phyloP scores from a whole-genome alignment of 1,140 invertebrate genomes.

The Trachymyrmex septentrionalis region DNA sequence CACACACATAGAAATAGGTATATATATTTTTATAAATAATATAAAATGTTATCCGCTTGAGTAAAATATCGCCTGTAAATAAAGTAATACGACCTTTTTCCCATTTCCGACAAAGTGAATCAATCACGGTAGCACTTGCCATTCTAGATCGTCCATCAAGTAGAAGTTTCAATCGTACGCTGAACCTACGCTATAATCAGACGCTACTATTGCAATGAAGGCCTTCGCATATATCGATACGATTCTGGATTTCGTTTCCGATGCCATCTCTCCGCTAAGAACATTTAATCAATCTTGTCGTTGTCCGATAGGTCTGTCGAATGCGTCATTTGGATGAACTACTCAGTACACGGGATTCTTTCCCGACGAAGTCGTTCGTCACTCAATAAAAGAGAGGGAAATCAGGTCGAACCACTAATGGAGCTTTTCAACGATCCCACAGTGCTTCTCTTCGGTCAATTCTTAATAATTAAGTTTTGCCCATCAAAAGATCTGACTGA shows the following conservation, averaged over 20 bases:
- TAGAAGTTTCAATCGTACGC: constrained; percentile 35
- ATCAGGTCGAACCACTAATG: constrained; percentile 64
- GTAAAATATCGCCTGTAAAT: constrained; percentile 5
- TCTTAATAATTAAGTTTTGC: constrained; percentile 62
- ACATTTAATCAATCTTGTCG: constrained; percentile 55
- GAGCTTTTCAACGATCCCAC: constrained; percentile 46
- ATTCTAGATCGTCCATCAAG: constrained; percentile 25
- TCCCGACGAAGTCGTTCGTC: constrained; percentile 10
- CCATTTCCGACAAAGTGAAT: constrained; percentile 15
- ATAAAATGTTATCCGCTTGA: constrained; percentile 7
- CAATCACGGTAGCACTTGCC: constrained; percentile 10
- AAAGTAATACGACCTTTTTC: constrained; percentile 12
- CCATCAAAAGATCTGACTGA: constrained; percentile 13
- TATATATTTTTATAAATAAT: background rate
- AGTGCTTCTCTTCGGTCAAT: constrained; percentile 7
- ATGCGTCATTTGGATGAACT: constrained; percentile 27
- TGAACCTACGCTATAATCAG: constrained; percentile 37
- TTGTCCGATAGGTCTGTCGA: constrained; percentile 4
- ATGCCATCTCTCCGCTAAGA: constrained; percentile 16
- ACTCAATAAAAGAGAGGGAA: constrained; percentile 56
- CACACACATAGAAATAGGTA: no score
- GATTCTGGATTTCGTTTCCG: constrained; percentile 9
- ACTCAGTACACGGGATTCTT: constrained; percentile 6
- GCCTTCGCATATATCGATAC: constrained; percentile 20
- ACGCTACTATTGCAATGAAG: constrained; percentile 35